Evolutionary conservation across 2,888 invertebrate species (phyloP).

Genomic region (Thecocarcelia acutangulata): DNA sequence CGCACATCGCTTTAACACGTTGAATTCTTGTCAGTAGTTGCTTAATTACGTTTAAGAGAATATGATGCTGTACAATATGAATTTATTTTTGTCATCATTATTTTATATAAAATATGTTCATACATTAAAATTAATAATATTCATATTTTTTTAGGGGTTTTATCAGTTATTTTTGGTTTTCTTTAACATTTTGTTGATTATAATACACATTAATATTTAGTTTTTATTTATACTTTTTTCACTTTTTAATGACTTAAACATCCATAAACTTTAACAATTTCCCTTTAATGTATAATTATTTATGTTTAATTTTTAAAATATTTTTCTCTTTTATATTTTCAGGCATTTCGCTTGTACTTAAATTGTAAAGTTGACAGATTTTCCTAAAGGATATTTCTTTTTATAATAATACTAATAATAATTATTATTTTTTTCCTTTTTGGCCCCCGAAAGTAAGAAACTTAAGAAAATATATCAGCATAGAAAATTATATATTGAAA

Average conservation of each 20-base stretch:
- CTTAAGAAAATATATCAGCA: slow-evolving; percentile 41
- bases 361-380: slow-evolving; percentile 39
- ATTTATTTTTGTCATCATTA: slow-evolving; percentile 60
- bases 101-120: slow-evolving; percentile 49
- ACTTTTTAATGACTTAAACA: slow-evolving; percentile 68
- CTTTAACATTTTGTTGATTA: slow-evolving; percentile 68
- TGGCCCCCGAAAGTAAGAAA: slow-evolving; percentile 81
- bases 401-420: slow-evolving; percentile 33
- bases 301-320: slow-evolving; percentile 61
- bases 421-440: slow-evolving; percentile 69
- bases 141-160: slow-evolving; percentile 49
- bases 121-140: slow-evolving; percentile 44
- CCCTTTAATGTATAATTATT: slow-evolving; percentile 64
- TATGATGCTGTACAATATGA: slow-evolving; percentile 65
- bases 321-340: slow-evolving; percentile 41
- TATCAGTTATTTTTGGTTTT: slow-evolving; percentile 27
- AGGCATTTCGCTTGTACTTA: slow-evolving; percentile 62
- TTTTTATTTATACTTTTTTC: slow-evolving; percentile 38
- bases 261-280: slow-evolving; percentile 80
- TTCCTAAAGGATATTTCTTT: slow-evolving; percentile 60
- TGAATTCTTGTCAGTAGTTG: background rate
- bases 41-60: slow-evolving; percentile 61
- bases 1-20: no score
- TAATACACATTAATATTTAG: slow-evolving; percentile 72
- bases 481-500: slow-evolving; percentile 56